Evolutionary conservation across 1,140 invertebrate genomes (phyloP), one percentile per base, ranked within the genome.

Genomic region (Cydia splendana): DNA sequence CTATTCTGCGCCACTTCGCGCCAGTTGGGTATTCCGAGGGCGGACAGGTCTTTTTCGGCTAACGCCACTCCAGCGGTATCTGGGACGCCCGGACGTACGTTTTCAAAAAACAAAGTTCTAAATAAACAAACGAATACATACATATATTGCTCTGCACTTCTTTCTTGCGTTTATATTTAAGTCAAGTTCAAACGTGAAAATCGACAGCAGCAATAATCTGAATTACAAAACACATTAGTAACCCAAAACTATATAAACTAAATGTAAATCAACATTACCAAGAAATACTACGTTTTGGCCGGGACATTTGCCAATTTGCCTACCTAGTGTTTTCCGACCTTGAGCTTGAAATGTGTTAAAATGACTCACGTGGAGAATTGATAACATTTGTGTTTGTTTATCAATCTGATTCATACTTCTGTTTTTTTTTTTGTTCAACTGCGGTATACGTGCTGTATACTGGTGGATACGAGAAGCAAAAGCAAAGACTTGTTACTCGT

Each of bases 291-390:
- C 4, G 38, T 71, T 71, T 45, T 71, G 18, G 67, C 42, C 30
- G 67, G 67, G 67, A 71, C n/a, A 38, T 71, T 69, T 71, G 67
- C 67, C 67, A 77, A 74, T 65, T 20, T 34, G 10, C 75, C 73
- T 75, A 76, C 75, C 73, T 75, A 76, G 76, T 77, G 57, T 77
- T 28, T 67, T 10, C 62, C 42, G 51, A 57, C 75, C 78, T 79
- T 79, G 74, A 42, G 20, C 34, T 20, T 77, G 78, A 71, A 24
- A 71, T 3, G 51, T 74, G 65, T 71, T 77, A 74, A 77, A 74
- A 48, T 62, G 51, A 71, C 51, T 57, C 53, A 51, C 20, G 7
- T 74, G 28, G 13, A 51, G 5, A 51, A 51, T 53, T 20, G 28
- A 28, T 24, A 28, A 15, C 20, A 24, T 51, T 20, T 74, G n/a